phyloP scores from a whole-genome alignment of 2,888 invertebrate genomes.

The Lycocerus yunnanus region DNA sequence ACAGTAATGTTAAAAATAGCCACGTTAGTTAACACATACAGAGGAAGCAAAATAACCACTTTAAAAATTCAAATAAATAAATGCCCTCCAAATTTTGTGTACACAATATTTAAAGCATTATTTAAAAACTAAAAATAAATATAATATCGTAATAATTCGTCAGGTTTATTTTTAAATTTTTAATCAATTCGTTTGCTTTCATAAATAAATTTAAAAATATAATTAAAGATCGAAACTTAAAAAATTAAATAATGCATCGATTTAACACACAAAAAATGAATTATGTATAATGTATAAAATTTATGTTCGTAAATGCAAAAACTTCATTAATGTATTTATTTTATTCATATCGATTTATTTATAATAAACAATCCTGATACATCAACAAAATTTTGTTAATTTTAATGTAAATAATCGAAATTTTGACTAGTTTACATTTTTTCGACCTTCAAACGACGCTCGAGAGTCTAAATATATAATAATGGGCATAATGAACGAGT shows the following conservation, averaged over 20 bases:
- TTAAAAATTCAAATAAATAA: background rate
- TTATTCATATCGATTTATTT: background rate
- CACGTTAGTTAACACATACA: background rate
- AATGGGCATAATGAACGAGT: background rate
- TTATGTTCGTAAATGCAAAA: background rate
- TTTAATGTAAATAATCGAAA: background rate
- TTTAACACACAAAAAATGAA: background rate
- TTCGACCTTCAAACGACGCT: background rate
- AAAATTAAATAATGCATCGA: background rate
- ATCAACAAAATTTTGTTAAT: background rate
- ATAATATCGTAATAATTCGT: conserved; percentile 1
- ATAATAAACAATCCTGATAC: background rate
- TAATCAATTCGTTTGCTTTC: background rate
- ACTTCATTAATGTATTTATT: background rate
- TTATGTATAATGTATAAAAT: background rate
- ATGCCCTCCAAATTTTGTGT: background rate
- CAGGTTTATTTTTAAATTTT: conserved; percentile 14
- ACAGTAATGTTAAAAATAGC: too few species aligned
- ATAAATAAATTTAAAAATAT: background rate
- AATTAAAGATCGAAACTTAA: background rate
- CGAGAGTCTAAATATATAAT: background rate
- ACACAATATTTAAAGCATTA: background rate
- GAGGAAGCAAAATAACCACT: background rate
- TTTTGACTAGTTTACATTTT: background rate
- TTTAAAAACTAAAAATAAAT: background rate